Evolutionary conservation across 2,888 invertebrate species (phyloP).

Genomic region (Lamellibrachia columna): DNA sequence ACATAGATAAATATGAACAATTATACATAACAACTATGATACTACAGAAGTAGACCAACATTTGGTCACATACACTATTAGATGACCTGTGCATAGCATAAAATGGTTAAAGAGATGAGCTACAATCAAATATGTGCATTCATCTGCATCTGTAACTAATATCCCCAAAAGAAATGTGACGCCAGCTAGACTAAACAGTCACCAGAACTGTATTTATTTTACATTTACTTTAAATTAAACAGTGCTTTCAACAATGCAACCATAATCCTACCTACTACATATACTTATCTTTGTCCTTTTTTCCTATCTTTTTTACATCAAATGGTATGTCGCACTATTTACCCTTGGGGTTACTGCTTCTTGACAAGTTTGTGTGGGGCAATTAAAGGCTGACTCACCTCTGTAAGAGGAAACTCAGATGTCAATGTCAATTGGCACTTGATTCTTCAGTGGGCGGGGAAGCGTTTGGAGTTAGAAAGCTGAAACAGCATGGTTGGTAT

Average conservation of each 20-base stretch:
- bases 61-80: background rate
- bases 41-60: background rate
- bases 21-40: background rate
- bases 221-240: background rate
- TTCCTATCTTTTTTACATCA: background rate
- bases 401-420: background rate
- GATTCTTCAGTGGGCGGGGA: background rate
- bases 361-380: background rate
- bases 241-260: background rate
- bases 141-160: background rate
- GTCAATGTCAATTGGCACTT: background rate
- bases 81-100: background rate
- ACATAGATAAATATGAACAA: background rate
- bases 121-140: background rate
- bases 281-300: background rate
- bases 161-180: background rate
- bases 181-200: background rate
- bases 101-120: background rate
- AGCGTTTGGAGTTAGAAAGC: background rate
- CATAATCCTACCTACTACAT: background rate
- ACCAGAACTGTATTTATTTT: background rate
- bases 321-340: background rate
- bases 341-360: background rate
- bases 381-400: background rate
- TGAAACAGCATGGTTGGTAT: background rate